phyloP scores from a whole-genome alignment of 2,888 invertebrate genomes.

The Diplolepis rosae region DNA sequence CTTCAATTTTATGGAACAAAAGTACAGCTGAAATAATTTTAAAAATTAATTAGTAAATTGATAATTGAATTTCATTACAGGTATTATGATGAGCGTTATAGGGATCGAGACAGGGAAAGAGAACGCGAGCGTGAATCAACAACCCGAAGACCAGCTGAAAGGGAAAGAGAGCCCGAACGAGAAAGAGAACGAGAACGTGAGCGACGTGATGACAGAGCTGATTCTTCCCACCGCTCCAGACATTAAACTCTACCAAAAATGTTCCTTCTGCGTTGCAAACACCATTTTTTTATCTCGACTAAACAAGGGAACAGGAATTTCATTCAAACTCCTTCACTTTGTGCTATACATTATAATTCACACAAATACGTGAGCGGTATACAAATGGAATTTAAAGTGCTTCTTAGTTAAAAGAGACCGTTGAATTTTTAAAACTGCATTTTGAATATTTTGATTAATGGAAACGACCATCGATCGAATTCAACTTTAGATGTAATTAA shows the following conservation, averaged over 20 bases:
- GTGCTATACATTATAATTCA: background rate
- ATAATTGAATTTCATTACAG: conserved; percentile 69
- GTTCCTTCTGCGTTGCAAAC: background rate
- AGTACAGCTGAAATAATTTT: too few species aligned
- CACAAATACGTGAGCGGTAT: background rate
- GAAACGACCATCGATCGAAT: background rate
- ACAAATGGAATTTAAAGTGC: background rate
- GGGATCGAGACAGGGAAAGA: conserved; percentile 79
- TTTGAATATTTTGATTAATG: background rate
- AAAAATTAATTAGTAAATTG: conserved; percentile 23
- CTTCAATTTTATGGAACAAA: too few species aligned
- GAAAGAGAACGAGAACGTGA: conserved; percentile 81
- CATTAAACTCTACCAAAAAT: conserved; percentile 74
- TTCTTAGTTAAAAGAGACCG: background rate
- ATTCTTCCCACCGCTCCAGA: conserved; percentile 79
- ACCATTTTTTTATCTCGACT: background rate
- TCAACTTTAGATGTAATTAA: background rate
- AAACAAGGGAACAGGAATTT: background rate
- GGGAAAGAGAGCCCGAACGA: conserved; percentile 77
- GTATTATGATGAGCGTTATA: conserved; percentile 92
- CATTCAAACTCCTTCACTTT: background rate
- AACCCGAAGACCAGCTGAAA: conserved; percentile 70
- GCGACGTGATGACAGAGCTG: conserved; percentile 78
- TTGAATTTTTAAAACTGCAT: background rate
- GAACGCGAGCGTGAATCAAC: conserved; percentile 77